These are phyloP conservation scores for Sphecodes monilicornis DNA, from an alignment of 2,888 invertebrate species.

Conservation along the genomic window DNA sequence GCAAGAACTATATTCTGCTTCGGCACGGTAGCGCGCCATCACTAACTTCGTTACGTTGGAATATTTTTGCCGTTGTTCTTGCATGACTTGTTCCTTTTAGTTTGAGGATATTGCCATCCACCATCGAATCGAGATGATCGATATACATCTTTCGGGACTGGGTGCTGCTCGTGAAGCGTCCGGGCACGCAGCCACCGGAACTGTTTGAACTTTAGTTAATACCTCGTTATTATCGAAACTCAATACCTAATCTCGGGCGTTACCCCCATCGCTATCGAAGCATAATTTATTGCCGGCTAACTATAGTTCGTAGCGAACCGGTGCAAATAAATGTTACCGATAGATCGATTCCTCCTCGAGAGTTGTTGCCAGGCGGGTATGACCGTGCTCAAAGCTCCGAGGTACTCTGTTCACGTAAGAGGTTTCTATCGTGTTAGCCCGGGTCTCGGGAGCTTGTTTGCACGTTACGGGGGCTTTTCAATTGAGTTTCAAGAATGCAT, in stretches of 20 bases:
- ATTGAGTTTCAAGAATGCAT: conserved; percentile 61
- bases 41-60: background rate
- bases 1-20: background rate
- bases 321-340: conserved; percentile 46
- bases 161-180: background rate
- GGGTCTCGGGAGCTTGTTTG: conserved; percentile 62
- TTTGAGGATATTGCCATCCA: background rate
- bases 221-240: conserved; percentile 28
- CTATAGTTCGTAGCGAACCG: background rate
- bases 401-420: conserved; percentile 49
- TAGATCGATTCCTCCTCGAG: conserved; percentile 41
- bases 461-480: conserved; percentile 60
- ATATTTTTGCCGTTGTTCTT: background rate
- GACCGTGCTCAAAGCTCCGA: conserved; percentile 18
- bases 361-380: conserved; percentile 22
- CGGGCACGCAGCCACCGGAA: conserved; percentile 14
- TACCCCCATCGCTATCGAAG: conserved; percentile 28
- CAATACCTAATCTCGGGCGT: conserved; percentile 43
- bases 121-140: background rate
- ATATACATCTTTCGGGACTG: background rate
- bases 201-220: conserved; percentile 45
- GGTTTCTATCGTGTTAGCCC: conserved; percentile 68
- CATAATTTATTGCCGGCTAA: conserved; percentile 49
- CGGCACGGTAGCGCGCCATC: background rate
- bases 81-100: background rate